Conservation (phyloP, 2,888 invertebrate genomes). For the Creontiades dilutus region DNA sequence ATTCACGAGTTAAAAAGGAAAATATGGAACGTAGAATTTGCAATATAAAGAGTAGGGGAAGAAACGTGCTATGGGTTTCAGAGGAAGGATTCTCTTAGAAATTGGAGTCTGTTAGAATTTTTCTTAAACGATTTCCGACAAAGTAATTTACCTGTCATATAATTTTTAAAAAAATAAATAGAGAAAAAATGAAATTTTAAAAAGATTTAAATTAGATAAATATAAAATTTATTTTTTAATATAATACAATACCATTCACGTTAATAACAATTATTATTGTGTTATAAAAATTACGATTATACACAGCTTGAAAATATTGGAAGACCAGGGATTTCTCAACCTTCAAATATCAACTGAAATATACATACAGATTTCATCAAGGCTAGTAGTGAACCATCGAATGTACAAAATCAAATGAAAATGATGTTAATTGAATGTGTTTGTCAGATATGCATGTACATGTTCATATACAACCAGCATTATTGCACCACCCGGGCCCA, state of each 20-base stretch:
- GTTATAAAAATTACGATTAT: background rate
- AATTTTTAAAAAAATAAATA: too few relatives aligned
- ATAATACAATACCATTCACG: background rate
- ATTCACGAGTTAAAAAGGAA: too few relatives aligned
- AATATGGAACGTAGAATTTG: too few relatives aligned
- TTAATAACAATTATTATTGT: background rate
- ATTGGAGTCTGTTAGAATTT: too few relatives aligned
- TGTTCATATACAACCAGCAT: conserved; percentile 96
- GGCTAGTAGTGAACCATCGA: background rate
- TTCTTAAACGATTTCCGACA: too few relatives aligned
- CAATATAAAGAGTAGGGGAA: too few relatives aligned
- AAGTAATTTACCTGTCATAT: too few relatives aligned
- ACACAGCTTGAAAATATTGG: background rate
- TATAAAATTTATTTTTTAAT: background rate
- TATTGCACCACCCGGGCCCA: conserved; percentile 97
- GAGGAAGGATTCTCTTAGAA: too few relatives aligned
- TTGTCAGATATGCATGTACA: conserved; percentile 86
- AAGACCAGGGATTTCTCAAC: background rate
- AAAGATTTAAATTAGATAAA: background rate
- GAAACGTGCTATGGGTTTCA: too few relatives aligned
- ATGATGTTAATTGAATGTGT: conserved; percentile 28
- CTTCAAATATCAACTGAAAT: background rate
- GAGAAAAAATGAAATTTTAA: background rate
- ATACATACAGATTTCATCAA: background rate
- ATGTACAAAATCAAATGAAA: conserved; percentile 20